Conservation (phyloP, 64 coral and sea anemone genomes). For the Anthopleura sola region DNA sequence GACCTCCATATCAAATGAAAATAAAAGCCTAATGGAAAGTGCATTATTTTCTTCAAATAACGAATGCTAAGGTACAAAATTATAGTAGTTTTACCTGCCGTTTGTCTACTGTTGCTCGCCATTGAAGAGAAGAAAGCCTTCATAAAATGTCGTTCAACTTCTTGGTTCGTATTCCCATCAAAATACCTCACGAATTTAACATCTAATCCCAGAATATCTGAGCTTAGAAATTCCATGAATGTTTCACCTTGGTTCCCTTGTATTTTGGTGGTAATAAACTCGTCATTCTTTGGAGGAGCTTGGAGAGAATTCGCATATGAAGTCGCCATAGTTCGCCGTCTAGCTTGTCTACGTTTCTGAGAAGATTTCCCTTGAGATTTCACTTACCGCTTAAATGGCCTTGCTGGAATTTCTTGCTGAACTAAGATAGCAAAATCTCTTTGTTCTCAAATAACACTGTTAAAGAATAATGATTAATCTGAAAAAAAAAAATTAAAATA, state of each 20-base stretch:
- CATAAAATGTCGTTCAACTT: slow-evolving; percentile 49
- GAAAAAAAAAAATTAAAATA: neutral
- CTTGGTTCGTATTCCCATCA: slow-evolving; percentile 8
- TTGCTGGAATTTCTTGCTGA: neutral
- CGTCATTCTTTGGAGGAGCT: slow-evolving; percentile 3
- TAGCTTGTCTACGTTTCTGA: neutral
- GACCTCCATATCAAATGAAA: too few relatives aligned
- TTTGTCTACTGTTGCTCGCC: neutral
- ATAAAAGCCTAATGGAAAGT: too few relatives aligned
- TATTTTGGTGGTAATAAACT: neutral
- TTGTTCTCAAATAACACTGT: neutral
- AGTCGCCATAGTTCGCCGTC: slow-evolving; percentile 6
- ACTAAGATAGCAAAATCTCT: neutral
- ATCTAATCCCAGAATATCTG: slow-evolving; percentile 8
- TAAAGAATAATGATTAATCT: neutral
- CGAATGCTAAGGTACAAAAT: neutral
- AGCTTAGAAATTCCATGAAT: neutral
- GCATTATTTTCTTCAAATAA: neutral
- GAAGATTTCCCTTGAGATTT: neutral
- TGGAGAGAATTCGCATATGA: slow-evolving; percentile 2
- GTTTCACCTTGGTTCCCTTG: neutral
- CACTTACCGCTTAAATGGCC: neutral
- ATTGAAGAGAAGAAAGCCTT: slow-evolving; percentile 19
- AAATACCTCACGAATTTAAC: slow-evolving; percentile 40
- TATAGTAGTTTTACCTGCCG: neutral